Evolutionary conservation across 2,797 vertebrate species (phyloP).

Genomic region (Vespertilio murinus): DNA sequence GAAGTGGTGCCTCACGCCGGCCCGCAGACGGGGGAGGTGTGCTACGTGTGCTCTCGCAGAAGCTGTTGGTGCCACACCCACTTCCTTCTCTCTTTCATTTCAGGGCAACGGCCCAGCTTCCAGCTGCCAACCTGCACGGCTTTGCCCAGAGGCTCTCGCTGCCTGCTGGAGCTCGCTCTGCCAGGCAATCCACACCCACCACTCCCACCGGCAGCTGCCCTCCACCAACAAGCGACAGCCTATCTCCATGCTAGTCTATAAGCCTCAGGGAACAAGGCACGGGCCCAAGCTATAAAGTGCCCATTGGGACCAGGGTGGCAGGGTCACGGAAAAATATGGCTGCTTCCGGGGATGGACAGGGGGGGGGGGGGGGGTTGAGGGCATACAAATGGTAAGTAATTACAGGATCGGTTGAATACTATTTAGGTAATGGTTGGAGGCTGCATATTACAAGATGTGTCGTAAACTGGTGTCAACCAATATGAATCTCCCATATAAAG

Average conservation of each 20-base stretch:
- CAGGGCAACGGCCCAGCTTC: neutral
- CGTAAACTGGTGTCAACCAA: neutral
- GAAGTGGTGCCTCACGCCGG: neutral
- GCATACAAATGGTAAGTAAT: neutral
- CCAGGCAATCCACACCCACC: neutral
- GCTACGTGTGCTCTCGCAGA: neutral
- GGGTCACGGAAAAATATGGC: neutral
- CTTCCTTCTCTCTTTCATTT: neutral
- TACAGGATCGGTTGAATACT: neutral
- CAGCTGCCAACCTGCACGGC: neutral
- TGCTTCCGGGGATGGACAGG: neutral
- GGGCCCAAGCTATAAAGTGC: neutral
- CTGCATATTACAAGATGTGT: neutral
- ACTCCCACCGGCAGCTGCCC: neutral
- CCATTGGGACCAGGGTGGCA: neutral
- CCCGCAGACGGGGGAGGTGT: accelerated
- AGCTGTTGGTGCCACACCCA: neutral
- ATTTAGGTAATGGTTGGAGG: neutral
- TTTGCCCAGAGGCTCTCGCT: neutral
- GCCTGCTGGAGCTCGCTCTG: neutral
- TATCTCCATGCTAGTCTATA: neutral
- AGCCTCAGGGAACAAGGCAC: neutral
- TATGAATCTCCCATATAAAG: neutral
- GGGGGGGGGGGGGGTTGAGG: neutral
- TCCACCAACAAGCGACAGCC: neutral